Percentiles rank a stretch among this genome's conserved stretches.
Conservation (phyloP, 2,113 vertebrate genomes). For the Zosterops lateralis region DNA sequence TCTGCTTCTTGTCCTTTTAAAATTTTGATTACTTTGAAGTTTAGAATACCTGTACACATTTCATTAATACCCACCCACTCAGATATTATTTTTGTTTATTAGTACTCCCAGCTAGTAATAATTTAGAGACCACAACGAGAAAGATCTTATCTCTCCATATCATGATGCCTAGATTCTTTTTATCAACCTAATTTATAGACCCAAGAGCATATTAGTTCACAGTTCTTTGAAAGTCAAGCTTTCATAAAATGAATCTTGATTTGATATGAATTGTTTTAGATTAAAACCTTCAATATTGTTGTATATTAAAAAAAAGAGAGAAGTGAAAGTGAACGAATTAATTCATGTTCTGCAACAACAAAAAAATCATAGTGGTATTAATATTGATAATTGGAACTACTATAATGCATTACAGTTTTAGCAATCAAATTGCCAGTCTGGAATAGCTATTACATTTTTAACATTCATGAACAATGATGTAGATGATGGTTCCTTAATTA, state of each 20-base stretch:
- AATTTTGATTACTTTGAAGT: background rate
- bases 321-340: background rate
- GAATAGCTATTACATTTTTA: conserved; percentile 28
- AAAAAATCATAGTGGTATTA: background rate
- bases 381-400: conserved; percentile 13
- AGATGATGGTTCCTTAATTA: background rate
- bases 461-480: background rate
- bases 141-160: background rate
- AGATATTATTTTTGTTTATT: background rate
- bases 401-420: background rate
- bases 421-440: conserved; percentile 3
- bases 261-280: background rate
- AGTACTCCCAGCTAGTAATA: background rate
- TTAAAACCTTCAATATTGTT: background rate
- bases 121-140: background rate
- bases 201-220: background rate
- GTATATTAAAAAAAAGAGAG: background rate
- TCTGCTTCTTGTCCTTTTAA: background rate
- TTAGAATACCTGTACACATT: background rate
- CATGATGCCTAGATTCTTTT: background rate
- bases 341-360: background rate
- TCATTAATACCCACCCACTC: background rate
- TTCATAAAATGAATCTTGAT: background rate
- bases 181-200: background rate
- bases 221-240: background rate